A percentile compares a stretch with the other conserved stretches of the same genome.
phyloP scores from a whole-genome alignment of 92 coral and sea anemone genomes.

The Isaurus tuberculatus region DNA sequence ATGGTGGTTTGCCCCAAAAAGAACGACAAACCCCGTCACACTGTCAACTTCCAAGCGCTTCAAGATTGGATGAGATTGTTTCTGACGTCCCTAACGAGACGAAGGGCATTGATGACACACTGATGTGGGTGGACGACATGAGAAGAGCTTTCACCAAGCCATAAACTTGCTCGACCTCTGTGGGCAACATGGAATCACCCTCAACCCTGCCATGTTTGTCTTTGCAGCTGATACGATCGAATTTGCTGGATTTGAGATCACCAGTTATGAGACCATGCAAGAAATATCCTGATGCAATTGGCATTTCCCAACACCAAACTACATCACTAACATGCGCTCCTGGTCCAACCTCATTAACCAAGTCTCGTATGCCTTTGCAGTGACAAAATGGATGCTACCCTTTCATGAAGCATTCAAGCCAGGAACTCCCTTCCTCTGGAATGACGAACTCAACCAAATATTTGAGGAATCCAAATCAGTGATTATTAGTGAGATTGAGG shows the following conservation, averaged over 20 bases:
- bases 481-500: too few relatives aligned
- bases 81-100: neutral
- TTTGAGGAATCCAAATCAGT: too few relatives aligned
- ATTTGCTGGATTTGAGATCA: too few relatives aligned
- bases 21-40: conserved; percentile 40
- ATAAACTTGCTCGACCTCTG: neutral
- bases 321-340: conserved; percentile 32
- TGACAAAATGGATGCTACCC: conserved; percentile 25
- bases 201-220: too few relatives aligned
- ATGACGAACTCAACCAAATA: too few relatives aligned
- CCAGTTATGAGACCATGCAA: too few relatives aligned
- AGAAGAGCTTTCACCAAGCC: too few relatives aligned
- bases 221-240: too few relatives aligned
- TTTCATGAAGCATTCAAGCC: conserved; percentile 25
- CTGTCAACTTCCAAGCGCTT: conserved; percentile 20
- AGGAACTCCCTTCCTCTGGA: neutral
- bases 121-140: too few relatives aligned
- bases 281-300: too few relatives aligned
- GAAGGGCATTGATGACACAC: too few relatives aligned
- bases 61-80: conserved; percentile 13
- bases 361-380: conserved; percentile 37
- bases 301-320: neutral
- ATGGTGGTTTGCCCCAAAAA: conserved; percentile 50
- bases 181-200: neutral
- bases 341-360: conserved; percentile 33